Evolutionary conservation across 2,888 invertebrate genomes (phyloP).

Genomic region (Lomographa bimaculata): DNA sequence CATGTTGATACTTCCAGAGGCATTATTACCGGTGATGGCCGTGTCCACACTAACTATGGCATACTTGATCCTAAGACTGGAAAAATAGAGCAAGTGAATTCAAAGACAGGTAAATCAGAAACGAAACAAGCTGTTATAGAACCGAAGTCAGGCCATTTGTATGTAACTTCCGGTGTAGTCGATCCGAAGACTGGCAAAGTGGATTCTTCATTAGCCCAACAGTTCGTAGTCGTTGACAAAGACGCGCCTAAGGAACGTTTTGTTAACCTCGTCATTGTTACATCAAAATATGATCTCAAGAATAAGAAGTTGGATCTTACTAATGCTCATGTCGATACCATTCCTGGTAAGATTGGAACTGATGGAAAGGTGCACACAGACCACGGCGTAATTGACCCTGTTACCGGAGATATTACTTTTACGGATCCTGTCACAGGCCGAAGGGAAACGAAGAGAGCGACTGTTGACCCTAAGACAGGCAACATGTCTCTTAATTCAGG

Average conservation of each 20-base stretch:
- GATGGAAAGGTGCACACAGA: conserved; percentile 81
- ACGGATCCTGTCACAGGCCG: conserved; percentile 84
- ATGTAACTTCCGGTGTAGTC: conserved; percentile 67
- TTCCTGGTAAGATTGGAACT: conserved; percentile 54
- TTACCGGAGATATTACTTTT: conserved; percentile 78
- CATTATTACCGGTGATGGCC: conserved; percentile 68
- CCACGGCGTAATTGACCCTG: conserved; percentile 81
- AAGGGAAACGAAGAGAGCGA: conserved; percentile 83
- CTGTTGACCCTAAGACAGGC: conserved; percentile 84
- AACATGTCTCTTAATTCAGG: conserved; percentile 77
- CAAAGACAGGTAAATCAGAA: conserved; percentile 81
- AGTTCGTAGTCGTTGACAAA: conserved; percentile 71
- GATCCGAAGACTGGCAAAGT: conserved; percentile 85
- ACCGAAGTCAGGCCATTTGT: conserved; percentile 79
- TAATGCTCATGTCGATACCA: conserved; percentile 63
- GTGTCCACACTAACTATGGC: conserved; percentile 81
- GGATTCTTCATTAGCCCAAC: conserved; percentile 71
- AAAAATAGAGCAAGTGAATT: conserved; percentile 79
- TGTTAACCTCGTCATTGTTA: conserved; percentile 72
- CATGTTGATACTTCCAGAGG: conserved; percentile 80
- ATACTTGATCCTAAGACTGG: conserved; percentile 83
- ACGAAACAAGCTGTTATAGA: conserved; percentile 82
- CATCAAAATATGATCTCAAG: conserved; percentile 81
- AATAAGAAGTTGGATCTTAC: conserved; percentile 67
- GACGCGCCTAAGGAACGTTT: conserved; percentile 62